Percentiles rank a stretch among this genome's conserved stretches.
Conservation (phyloP, 1,140 invertebrate genomes). For the Penaeus indicus region DNA sequence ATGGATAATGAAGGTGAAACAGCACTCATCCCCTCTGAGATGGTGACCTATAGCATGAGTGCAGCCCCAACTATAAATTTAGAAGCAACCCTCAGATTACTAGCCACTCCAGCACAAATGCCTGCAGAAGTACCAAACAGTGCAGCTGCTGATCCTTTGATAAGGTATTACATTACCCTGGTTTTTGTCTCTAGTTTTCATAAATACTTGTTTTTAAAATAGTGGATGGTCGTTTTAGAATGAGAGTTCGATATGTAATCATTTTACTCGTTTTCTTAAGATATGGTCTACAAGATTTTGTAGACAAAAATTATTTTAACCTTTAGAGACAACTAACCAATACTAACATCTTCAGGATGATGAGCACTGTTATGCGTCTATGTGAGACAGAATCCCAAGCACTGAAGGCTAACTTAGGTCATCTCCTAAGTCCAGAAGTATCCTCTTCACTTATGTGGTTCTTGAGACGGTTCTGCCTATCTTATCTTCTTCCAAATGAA, state of each 20-base stretch:
- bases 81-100: slow-evolving; percentile 75
- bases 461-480: slow-evolving; percentile 81
- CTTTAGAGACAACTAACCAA: background rate
- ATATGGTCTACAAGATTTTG: no score
- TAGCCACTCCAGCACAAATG: slow-evolving; percentile 73
- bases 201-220: no score
- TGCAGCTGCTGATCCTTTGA: slow-evolving; percentile 75
- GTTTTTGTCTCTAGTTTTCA: no score
- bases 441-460: slow-evolving; percentile 85
- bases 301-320: no score
- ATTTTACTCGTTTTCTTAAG: no score
- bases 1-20: slow-evolving; percentile 83
- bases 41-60: slow-evolving; percentile 80
- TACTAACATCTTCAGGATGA: slow-evolving; percentile 72
- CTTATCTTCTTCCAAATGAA: slow-evolving; percentile 81
- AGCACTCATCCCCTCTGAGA: slow-evolving; percentile 81
- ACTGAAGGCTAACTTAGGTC: slow-evolving; percentile 67
- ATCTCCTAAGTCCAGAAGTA: slow-evolving; percentile 84
- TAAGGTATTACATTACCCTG: slow-evolving; percentile 70
- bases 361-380: slow-evolving; percentile 78
- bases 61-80: slow-evolving; percentile 74
- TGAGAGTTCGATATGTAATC: no score
- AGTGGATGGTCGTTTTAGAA: no score
- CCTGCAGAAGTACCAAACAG: slow-evolving; percentile 72
- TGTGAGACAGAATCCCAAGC: slow-evolving; percentile 72